These are phyloP conservation scores for Stenodera caucasica DNA, from an alignment of 2,888 invertebrate species.

Conservation along the genomic window DNA sequence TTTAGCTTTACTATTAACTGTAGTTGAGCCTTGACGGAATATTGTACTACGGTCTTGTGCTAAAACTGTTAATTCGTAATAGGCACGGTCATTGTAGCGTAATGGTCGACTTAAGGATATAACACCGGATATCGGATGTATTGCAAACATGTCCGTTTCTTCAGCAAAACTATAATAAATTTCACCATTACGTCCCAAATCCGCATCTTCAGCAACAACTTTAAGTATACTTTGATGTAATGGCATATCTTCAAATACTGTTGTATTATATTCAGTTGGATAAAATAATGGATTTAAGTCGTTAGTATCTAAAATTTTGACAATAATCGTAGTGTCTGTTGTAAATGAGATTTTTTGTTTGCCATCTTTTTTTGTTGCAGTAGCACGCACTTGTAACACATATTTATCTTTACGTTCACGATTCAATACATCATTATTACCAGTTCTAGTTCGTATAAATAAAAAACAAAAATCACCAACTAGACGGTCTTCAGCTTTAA, in stretches of 20 bases:
- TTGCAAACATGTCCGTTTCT: conserved; percentile 81
- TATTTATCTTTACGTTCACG: conserved; percentile 88
- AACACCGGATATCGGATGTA: conserved; percentile 91
- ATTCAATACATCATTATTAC: conserved; percentile 85
- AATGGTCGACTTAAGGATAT: conserved; percentile 81
- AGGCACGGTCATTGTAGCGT: conserved; percentile 68
- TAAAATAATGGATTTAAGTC: conserved; percentile 94
- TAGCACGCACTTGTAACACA: conserved; percentile 74
- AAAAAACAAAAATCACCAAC: conserved; percentile 96
- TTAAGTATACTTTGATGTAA: conserved; percentile 78
- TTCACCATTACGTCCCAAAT: conserved; percentile 93
- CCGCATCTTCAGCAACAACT: conserved; percentile 92
- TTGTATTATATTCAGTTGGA: conserved; percentile 82
- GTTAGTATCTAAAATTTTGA: conserved; percentile 80
- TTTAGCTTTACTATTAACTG: conserved; percentile 73
- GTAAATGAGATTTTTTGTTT: conserved; percentile 66
- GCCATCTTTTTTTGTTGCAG: conserved; percentile 62
- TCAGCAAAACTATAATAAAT: conserved; percentile 92
- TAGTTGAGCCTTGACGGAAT: conserved; percentile 57
- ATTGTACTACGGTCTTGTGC: conserved; percentile 83
- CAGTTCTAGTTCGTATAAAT: conserved; percentile 84
- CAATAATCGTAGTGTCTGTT: conserved; percentile 72
- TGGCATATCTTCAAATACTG: conserved; percentile 86
- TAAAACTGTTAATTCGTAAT: conserved; percentile 76
- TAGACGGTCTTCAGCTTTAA: conserved; percentile 85